phyloP scores from a whole-genome alignment of 2,113 vertebrate species.

The Ciconia stormi region DNA sequence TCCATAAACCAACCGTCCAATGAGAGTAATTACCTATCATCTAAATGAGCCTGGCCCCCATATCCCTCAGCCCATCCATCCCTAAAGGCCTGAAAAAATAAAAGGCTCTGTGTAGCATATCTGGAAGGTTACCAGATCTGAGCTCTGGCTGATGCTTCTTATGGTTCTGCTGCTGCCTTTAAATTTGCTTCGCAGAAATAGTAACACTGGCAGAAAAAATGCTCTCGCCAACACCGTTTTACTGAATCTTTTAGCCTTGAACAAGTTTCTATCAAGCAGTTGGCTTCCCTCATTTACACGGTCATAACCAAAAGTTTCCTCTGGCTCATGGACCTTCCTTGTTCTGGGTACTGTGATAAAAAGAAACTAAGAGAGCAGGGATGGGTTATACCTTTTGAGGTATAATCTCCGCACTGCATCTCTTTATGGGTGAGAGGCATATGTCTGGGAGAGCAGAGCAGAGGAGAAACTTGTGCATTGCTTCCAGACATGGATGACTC shows the following conservation, averaged over 20 bases:
- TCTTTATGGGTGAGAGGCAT: background rate
- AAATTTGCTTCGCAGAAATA: slow-evolving; percentile 41
- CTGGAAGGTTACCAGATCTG: slow-evolving; percentile 44
- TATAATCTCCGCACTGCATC: background rate
- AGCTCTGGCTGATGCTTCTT: slow-evolving; percentile 5
- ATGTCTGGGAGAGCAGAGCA: background rate
- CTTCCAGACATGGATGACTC: background rate
- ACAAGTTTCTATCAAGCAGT: background rate
- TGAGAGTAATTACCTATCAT: background rate
- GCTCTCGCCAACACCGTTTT: background rate
- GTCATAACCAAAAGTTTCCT: background rate
- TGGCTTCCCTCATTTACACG: background rate
- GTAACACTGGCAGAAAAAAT: slow-evolving; percentile 28
- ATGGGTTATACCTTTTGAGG: background rate
- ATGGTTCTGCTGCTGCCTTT: background rate
- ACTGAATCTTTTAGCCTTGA: background rate
- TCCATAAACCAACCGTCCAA: background rate
- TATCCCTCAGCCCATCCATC: background rate
- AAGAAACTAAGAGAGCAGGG: background rate
- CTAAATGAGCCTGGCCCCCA: background rate
- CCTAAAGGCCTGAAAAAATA: slow-evolving; percentile 26
- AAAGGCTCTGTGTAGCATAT: background rate
- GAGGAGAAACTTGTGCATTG: background rate
- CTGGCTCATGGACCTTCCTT: background rate
- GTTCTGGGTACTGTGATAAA: background rate